Conservation (phyloP, 2,888 invertebrate genomes). For the Melangyna quadrimaculata region DNA sequence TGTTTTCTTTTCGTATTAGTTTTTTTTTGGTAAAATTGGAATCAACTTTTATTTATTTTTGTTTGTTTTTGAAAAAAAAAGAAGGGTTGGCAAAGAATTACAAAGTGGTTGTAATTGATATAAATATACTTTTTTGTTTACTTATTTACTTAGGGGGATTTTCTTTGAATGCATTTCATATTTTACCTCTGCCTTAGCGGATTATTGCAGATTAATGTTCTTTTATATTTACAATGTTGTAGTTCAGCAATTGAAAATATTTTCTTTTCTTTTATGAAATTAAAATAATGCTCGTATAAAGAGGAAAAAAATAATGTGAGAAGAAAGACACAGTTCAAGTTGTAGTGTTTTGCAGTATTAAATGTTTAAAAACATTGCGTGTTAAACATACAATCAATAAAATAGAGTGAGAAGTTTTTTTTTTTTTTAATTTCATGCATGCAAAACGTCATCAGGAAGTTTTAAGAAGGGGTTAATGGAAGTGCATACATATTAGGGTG, state of each 20-base stretch:
- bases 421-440: background rate
- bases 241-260: no score
- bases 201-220: no score
- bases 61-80: background rate
- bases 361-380: background rate
- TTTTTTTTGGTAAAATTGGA: background rate
- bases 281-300: no score
- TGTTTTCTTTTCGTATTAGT: conserved; percentile 49
- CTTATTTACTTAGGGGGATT: background rate
- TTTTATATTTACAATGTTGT: no score
- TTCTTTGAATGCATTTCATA: no score
- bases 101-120: background rate
- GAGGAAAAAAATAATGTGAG: no score
- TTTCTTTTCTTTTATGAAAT: no score
- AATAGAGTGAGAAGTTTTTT: background rate
- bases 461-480: background rate
- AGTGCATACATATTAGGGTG: no score
- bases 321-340: no score
- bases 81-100: background rate
- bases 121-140: background rate
- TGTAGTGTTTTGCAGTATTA: background rate
- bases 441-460: background rate
- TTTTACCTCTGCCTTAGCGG: no score
- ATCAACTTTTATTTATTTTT: background rate
- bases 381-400: background rate